Base-by-base conservation (phyloP, 2,797 vertebrate genomes). In the Rallus crepitans region DNA sequence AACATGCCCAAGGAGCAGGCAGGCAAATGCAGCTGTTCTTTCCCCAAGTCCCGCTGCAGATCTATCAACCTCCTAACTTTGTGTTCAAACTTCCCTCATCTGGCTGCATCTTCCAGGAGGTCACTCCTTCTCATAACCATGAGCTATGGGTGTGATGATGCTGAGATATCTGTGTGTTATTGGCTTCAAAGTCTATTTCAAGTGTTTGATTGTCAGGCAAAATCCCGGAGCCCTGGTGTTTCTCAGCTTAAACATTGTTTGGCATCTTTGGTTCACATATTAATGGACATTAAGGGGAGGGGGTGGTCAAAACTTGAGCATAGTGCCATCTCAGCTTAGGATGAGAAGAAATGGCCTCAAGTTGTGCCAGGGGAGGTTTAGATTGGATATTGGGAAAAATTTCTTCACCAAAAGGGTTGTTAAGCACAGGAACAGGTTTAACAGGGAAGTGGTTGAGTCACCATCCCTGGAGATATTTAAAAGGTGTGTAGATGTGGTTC, bases 1-100 rank as follows among this genome's bases (percentile, higher is more conserved):
- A 80, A 93, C 71, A 71, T 52, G 69, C 93, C 79, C 35, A 90
- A 78, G 89, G 72, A 93, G 71, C 72, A 88, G 80, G 64, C 87
- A 94, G 84, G 60, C 31, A 83, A 96, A 92, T 89, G 79, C 95
- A 96, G 94, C 70, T 94, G 93, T 55, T 95, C 85, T 72, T 91
- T 90, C 40, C 68, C 80, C 24, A 79, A 71, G 52, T 94, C 87
- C 66, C 87, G 50, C 28, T 16, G 12, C 39, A 76, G 66, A 35
- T 88, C 40, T 24, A 9, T 6, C 25, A 20, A 6, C 69, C 50
- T 83, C 65, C 2, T 25, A 83, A 66, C 28, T 88, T 48, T 47
- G 57, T 3, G 3, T 65, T 90, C 69, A 71, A 42, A 56, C 39
- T 80, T 61, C 24, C 30, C 33, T 81, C n/a, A 79, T 19, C 33